phyloP scores from a whole-genome alignment of 2,113 vertebrate genomes.

The Orthochromis indermauri region DNA sequence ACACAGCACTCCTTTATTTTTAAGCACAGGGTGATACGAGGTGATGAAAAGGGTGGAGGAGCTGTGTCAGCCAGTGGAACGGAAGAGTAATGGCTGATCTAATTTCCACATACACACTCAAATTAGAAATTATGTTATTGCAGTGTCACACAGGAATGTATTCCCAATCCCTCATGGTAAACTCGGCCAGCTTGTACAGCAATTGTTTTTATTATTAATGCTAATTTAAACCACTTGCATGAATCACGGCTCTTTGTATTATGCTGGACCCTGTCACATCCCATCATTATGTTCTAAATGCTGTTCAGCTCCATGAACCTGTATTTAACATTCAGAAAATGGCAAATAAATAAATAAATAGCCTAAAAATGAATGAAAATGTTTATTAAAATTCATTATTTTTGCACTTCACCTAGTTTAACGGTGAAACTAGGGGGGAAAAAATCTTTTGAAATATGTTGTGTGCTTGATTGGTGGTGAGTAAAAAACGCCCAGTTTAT shows the following conservation, averaged over 20 bases:
- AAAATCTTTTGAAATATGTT: background rate
- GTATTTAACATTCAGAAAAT: background rate
- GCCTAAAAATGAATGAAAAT: background rate
- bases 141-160: background rate
- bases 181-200: background rate
- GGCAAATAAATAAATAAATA: background rate
- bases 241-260: background rate
- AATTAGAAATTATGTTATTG: background rate
- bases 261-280: background rate
- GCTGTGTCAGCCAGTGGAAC: background rate
- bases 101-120: background rate
- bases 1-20: background rate
- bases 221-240: background rate
- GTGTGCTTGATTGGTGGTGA: background rate
- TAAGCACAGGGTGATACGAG: background rate
- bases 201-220: background rate
- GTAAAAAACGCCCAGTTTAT: background rate
- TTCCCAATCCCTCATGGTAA: background rate
- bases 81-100: background rate
- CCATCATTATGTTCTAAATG: background rate
- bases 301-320: background rate
- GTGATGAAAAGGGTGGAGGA: background rate
- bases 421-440: accelerated
- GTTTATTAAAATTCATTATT: background rate
- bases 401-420: accelerated